Percentiles rank a stretch among this genome's conserved stretches.
phyloP scores from a whole-genome alignment of 2,888 invertebrate genomes.

The Euphydryas editha region DNA sequence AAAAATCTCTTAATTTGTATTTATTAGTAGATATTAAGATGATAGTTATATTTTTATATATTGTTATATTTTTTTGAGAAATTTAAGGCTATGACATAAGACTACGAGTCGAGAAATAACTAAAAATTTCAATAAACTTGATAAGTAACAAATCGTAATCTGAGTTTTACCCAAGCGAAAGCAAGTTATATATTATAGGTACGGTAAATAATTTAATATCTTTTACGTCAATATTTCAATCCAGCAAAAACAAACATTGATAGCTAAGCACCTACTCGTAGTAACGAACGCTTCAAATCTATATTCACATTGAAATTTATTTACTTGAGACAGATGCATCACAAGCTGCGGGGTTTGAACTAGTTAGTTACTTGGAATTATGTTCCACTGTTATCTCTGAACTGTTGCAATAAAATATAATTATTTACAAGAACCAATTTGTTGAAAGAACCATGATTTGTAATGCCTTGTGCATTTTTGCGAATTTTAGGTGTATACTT shows the following conservation, averaged over 20 bases:
- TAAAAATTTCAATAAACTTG: no score
- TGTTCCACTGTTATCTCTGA: conserved; percentile 68
- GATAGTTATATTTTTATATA: no score
- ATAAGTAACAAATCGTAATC: no score
- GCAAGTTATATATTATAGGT: not conserved
- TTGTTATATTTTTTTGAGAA: no score
- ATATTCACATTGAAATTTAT: conserved; percentile 46
- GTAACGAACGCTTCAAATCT: conserved; percentile 30
- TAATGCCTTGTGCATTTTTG: conserved; percentile 26
- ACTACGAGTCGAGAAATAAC: no score
- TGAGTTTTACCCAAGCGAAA: no score
- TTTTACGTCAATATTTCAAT: not conserved
- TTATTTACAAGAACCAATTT: conserved; percentile 79
- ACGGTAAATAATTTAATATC: not conserved
- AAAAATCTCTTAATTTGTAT: no score
- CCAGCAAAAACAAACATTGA: conserved; percentile 13
- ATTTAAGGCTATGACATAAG: no score
- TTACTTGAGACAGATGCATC: conserved; percentile 48
- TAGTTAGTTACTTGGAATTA: conserved; percentile 72
- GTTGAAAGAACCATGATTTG: conserved; percentile 65
- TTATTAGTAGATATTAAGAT: no score
- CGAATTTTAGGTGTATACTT: not conserved
- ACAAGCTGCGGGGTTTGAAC: conserved; percentile 57
- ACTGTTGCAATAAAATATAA: conserved; percentile 74
- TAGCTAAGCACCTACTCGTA: conserved; percentile 13